phyloP scores from a whole-genome alignment of 2,888 invertebrate genomes.

The Linyphia triangularis region DNA sequence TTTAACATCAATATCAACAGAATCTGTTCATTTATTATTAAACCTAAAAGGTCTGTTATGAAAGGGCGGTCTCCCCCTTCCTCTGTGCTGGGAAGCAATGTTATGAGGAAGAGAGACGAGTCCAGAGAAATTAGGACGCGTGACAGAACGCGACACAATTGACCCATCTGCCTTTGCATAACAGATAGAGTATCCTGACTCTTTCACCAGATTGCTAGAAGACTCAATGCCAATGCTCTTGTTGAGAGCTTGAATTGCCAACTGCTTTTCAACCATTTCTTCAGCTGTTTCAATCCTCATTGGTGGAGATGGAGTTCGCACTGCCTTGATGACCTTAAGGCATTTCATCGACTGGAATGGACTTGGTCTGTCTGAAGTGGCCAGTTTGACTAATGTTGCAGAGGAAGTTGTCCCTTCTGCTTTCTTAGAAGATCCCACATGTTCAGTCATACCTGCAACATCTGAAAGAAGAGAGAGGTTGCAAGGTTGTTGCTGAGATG shows the following conservation, averaged over 20 bases:
- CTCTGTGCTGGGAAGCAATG: background rate
- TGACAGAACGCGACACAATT: conserved; percentile 44
- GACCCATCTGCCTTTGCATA: conserved; percentile 61
- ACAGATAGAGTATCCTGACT: conserved; percentile 68
- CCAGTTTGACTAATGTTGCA: conserved; percentile 56
- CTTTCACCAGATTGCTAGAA: conserved; percentile 14
- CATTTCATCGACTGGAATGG: conserved; percentile 18
- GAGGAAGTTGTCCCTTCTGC: background rate
- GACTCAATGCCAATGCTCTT: conserved; percentile 49
- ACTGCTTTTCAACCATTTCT: conserved; percentile 63
- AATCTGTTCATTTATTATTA: background rate
- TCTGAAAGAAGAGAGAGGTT: conserved; percentile 60
- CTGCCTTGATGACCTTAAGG: conserved; percentile 46
- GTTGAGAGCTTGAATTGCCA: conserved; percentile 63
- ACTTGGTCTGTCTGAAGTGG: background rate
- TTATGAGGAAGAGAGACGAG: background rate
- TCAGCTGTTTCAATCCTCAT: conserved; percentile 55
- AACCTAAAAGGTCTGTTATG: background rate
- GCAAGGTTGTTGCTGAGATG: conserved; percentile 17
- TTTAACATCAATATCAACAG: background rate
- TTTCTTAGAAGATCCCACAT: conserved; percentile 1
- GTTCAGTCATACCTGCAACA: conserved; percentile 43
- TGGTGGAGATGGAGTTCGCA: conserved; percentile 13
- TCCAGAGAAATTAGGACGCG: conserved; percentile 16
- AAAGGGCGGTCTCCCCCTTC: conserved; percentile 25